These are phyloP conservation scores for Calonectris borealis DNA, from an alignment of 2,113 vertebrate species.

Conservation along the genomic window DNA sequence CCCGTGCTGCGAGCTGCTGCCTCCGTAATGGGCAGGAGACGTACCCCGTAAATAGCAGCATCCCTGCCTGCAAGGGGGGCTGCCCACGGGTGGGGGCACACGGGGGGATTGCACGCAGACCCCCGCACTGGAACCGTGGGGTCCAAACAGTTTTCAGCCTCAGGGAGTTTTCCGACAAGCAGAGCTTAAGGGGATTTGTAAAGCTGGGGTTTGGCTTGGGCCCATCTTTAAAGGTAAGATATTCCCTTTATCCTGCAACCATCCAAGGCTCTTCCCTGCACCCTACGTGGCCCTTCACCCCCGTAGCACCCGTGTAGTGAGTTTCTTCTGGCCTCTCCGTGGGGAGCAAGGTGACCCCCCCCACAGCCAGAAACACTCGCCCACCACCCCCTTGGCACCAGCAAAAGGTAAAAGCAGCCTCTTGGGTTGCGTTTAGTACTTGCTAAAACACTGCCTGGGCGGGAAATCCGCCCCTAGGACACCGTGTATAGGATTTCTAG, in stretches of 20 bases:
- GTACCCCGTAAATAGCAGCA: background rate
- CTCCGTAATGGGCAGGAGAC: fast-evolving
- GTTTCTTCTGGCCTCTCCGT: background rate
- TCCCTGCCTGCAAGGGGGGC: too few relatives aligned
- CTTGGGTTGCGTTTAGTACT: fast-evolving
- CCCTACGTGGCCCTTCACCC: fast-evolving
- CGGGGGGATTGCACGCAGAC: background rate
- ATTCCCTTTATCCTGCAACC: background rate
- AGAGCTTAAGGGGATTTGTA: background rate
- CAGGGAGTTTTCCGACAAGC: background rate
- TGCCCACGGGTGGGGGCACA: background rate
- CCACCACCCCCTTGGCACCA: background rate
- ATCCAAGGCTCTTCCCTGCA: background rate
- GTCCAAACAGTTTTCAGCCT: background rate
- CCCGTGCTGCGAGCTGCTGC: background rate
- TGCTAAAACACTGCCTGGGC: fast-evolving
- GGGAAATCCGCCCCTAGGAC: background rate
- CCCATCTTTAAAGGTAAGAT: background rate
- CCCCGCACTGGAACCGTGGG: too few relatives aligned
- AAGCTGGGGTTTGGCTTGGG: background rate
- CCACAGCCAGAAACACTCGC: fast-evolving
- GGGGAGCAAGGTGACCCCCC: fast-evolving
- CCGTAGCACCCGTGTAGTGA: fast-evolving
- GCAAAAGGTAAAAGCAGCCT: background rate
- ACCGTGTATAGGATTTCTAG: fast-evolving